These are phyloP conservation scores for Saguinus midas DNA, from an alignment of 2,113 vertebrate species.

Conservation along the genomic window DNA sequence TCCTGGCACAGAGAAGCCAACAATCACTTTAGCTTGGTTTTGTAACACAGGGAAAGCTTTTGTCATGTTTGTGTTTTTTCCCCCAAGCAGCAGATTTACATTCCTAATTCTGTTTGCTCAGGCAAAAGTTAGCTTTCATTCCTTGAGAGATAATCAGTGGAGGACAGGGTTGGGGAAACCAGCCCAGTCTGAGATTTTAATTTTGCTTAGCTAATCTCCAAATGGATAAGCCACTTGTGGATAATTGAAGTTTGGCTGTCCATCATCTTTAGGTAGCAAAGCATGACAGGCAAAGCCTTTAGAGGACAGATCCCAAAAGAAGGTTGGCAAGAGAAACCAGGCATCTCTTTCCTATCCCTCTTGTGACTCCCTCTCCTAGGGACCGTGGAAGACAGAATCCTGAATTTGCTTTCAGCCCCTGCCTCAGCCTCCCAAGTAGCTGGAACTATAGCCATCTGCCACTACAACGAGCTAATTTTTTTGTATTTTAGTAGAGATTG, in stretches of 20 bases:
- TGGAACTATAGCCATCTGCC: too few relatives aligned
- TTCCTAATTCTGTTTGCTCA: conserved; percentile 44
- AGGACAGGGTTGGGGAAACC: neutral
- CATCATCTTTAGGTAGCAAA: conserved; percentile 41
- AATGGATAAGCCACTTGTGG: conserved; percentile 48
- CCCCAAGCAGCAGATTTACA: conserved; percentile 15
- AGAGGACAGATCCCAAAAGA: neutral
- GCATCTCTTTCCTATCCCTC: neutral
- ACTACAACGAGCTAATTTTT: too few relatives aligned
- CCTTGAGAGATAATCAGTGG: neutral
- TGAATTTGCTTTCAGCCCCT: neutral
- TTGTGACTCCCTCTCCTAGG: neutral
- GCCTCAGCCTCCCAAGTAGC: too few relatives aligned
- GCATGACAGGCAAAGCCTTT: conserved; percentile 2
- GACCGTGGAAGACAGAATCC: neutral
- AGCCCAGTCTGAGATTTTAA: conserved; percentile 30
- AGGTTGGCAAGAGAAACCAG: neutral
- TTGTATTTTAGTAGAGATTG: too few relatives aligned
- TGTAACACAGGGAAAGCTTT: neutral
- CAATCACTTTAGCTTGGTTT: neutral
- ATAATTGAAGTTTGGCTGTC: conserved; percentile 34
- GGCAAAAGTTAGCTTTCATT: conserved; percentile 23
- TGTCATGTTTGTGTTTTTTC: neutral
- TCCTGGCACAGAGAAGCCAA: conserved; percentile 9
- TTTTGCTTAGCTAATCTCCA: conserved; percentile 42